Evolutionary conservation across 2,888 invertebrate species (phyloP).

Genomic region (Caenorhabditis sinica): DNA sequence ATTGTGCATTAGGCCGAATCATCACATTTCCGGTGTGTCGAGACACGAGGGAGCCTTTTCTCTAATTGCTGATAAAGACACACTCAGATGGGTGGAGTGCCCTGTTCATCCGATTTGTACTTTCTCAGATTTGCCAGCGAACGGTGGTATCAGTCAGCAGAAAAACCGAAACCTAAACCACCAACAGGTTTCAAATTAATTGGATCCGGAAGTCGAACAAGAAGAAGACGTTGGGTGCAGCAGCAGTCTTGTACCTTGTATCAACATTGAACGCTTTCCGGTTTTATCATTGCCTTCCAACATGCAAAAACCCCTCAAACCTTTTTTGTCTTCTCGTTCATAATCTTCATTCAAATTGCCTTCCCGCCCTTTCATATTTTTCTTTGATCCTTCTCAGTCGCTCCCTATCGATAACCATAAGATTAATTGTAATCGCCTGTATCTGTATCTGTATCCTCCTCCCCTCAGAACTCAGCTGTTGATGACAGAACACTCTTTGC

Average conservation of each 20-base stretch:
- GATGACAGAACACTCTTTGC: constrained; percentile 9
- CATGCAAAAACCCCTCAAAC: constrained; percentile 32
- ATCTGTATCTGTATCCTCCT: not conserved
- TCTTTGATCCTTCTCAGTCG: constrained; percentile 18
- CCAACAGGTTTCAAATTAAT: constrained; percentile 64
- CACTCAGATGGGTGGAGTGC: constrained; percentile 8
- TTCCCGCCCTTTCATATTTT: constrained; percentile 31
- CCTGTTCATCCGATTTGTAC: constrained; percentile 22
- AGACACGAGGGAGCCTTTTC: constrained; percentile 43
- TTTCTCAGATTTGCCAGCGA: constrained; percentile 23
- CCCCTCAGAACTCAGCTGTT: constrained; percentile 43
- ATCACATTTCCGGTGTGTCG: constrained; percentile 49
- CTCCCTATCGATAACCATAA: constrained; percentile 31
- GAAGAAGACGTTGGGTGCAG: constrained; percentile 37
- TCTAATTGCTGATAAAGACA: constrained; percentile 25
- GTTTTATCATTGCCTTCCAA: constrained; percentile 50
- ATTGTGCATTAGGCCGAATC: constrained; percentile 56
- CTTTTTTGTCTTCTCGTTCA: constrained; percentile 55
- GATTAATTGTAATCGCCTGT: constrained; percentile 19
- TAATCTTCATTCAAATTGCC: constrained; percentile 50
- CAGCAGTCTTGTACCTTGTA: constrained; percentile 59
- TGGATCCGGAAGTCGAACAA: constrained; percentile 57
- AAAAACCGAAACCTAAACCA: constrained; percentile 43
- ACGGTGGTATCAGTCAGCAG: constrained; percentile 27
- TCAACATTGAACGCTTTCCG: constrained; percentile 63